Conservation (phyloP, 2,113 vertebrate species). For the Bos indicus region DNA sequence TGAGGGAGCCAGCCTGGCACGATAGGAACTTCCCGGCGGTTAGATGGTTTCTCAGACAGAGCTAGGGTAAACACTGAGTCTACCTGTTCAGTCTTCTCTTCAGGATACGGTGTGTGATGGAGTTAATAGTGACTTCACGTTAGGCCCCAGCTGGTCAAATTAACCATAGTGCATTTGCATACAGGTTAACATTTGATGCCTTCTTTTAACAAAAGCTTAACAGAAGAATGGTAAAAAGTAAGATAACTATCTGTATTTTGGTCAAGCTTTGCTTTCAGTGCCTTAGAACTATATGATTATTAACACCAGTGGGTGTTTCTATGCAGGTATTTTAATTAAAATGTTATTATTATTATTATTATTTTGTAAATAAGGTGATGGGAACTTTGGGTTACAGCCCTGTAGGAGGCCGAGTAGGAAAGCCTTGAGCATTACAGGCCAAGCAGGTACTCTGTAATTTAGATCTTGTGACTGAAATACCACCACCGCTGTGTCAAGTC, state of each 20-base stretch:
- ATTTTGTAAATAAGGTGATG: background rate
- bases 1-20: background rate
- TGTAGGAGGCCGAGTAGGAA: background rate
- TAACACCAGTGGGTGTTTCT: background rate
- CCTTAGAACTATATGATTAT: background rate
- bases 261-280: background rate
- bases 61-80: background rate
- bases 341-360: background rate
- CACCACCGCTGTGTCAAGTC: fast-evolving
- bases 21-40: background rate
- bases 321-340: conserved; percentile 2
- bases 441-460: background rate
- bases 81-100: background rate
- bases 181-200: background rate
- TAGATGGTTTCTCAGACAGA: background rate
- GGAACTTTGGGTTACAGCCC: background rate
- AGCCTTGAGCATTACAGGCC: background rate
- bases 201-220: background rate
- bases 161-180: background rate
- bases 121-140: background rate
- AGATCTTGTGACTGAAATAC: background rate
- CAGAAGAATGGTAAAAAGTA: background rate
- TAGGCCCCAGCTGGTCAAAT: background rate
- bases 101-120: background rate
- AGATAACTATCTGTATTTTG: background rate